Conservation (phyloP, 2,888 invertebrate species). For the Drepanosiphum platanoidis region DNA sequence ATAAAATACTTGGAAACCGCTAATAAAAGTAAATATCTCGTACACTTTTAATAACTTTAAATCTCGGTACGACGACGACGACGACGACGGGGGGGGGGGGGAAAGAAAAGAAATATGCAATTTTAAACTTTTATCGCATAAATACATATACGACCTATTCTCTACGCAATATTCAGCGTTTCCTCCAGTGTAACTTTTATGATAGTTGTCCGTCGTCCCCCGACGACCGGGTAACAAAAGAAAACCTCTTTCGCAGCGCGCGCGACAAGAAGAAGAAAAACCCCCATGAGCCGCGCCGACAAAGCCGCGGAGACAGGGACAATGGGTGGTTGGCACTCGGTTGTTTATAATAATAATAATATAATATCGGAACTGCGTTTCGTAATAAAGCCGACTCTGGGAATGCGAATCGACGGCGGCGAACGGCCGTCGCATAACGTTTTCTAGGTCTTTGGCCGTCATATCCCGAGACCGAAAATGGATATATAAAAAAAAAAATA, state of each 20-base stretch:
- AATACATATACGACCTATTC: neutral
- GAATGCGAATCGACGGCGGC: neutral
- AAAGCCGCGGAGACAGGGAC: constrained; percentile 25
- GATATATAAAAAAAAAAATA: neutral
- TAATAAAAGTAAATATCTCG: neutral
- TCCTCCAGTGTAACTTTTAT: neutral
- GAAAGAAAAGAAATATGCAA: neutral
- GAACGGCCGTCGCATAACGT: neutral
- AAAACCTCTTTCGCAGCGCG: too few relatives aligned
- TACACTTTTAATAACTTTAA: neutral
- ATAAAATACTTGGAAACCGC: neutral
- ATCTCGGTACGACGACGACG: neutral
- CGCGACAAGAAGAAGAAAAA: neutral
- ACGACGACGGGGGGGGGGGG: too few relatives aligned
- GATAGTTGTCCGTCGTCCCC: neutral
- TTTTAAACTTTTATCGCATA: neutral
- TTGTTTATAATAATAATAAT: neutral
- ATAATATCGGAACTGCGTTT: constrained; percentile 19
- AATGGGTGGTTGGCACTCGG: neutral
- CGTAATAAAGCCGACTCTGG: constrained; percentile 4
- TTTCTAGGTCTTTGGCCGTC: neutral
- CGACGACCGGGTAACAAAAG: neutral
- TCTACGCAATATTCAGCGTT: neutral
- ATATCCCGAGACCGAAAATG: constrained; percentile 4
- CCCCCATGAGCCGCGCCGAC: neutral